Percentiles rank a stretch among this genome's conserved stretches.
phyloP scores from a whole-genome alignment of 2,113 vertebrate species.

The Channa argus region DNA sequence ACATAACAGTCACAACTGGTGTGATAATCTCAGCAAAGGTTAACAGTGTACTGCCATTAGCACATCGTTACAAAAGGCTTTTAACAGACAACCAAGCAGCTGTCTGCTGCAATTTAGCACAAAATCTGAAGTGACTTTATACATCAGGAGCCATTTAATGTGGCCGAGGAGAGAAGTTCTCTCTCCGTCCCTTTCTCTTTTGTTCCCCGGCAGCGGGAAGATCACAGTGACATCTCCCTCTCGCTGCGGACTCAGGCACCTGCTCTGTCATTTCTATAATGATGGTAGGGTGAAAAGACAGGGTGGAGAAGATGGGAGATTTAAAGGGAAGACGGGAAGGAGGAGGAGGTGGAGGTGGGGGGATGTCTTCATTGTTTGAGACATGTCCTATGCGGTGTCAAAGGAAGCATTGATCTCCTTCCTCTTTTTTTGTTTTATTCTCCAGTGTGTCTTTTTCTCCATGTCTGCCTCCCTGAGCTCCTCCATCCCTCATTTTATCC shows the following conservation, averaged over 20 bases:
- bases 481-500: slow-evolving; percentile 77
- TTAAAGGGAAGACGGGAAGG: slow-evolving; percentile 33
- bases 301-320: slow-evolving; percentile 41
- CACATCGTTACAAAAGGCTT: slow-evolving; percentile 71
- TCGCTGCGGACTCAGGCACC: slow-evolving; percentile 55
- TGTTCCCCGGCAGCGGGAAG: slow-evolving; percentile 46
- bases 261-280: slow-evolving; percentile 73
- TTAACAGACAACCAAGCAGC: slow-evolving; percentile 75
- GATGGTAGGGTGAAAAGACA: slow-evolving; percentile 53
- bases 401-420: slow-evolving; percentile 67
- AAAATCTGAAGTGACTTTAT: slow-evolving; percentile 76
- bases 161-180: slow-evolving; percentile 61
- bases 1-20: slow-evolving; percentile 88
- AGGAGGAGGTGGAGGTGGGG: slow-evolving; percentile 4
- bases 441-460: slow-evolving; percentile 70
- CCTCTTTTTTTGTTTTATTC: slow-evolving; percentile 42
- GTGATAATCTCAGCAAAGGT: slow-evolving; percentile 83
- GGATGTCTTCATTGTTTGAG: slow-evolving; percentile 72
- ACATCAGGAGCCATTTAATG: slow-evolving; percentile 73
- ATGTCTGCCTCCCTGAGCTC: slow-evolving; percentile 67
- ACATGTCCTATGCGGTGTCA: slow-evolving; percentile 68
- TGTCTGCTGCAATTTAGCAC: slow-evolving; percentile 79
- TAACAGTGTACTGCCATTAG: slow-evolving; percentile 77
- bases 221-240: slow-evolving; percentile 75
- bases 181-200: slow-evolving; percentile 60